phyloP scores from a whole-genome alignment of 2,113 vertebrate species.

The Mungos mungo region DNA sequence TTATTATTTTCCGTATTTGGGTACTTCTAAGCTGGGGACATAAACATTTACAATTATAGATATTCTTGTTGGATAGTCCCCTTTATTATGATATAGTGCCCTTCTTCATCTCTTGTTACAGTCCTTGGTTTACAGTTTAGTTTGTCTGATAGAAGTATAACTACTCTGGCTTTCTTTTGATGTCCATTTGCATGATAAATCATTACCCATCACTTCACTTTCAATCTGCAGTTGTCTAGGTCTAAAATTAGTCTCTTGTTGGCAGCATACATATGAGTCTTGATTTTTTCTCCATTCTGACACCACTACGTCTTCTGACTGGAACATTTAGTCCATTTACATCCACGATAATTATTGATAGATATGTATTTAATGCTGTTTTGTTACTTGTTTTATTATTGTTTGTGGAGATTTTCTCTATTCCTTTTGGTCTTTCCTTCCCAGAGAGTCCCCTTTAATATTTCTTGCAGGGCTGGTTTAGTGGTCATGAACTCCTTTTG shows the following conservation, averaged over 20 bases:
- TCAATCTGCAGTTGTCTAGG: neutral
- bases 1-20: neutral
- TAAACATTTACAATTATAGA: neutral
- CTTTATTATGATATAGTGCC: neutral
- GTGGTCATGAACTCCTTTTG: neutral
- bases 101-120: neutral
- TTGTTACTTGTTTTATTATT: neutral
- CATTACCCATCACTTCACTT: neutral
- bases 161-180: neutral
- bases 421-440: neutral
- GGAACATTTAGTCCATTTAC: neutral
- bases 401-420: neutral
- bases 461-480: neutral
- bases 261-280: neutral
- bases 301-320: neutral
- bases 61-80: neutral
- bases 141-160: neutral
- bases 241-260: neutral
- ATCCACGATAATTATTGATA: neutral
- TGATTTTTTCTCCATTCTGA: neutral
- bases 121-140: neutral
- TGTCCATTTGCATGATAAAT: neutral
- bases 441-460: neutral
- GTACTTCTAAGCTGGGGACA: neutral
- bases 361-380: neutral